These are phyloP conservation scores for Catocala sponsa DNA, from an alignment of 2,888 invertebrate genomes.

Conservation along the genomic window DNA sequence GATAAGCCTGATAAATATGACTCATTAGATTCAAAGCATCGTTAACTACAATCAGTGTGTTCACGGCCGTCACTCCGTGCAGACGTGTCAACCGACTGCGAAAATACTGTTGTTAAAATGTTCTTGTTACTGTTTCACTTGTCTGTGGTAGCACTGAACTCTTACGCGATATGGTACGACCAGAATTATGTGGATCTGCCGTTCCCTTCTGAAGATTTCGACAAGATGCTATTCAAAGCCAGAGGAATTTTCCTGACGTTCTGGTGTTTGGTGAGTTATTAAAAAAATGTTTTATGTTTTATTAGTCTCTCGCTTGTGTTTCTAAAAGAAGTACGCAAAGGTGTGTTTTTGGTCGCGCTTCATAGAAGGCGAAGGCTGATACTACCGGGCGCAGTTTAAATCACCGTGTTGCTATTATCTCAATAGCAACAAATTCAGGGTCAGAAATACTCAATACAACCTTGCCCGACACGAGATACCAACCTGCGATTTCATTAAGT, in stretches of 20 bases:
- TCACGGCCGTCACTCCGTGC: not conserved
- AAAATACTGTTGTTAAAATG: constrained; percentile 9
- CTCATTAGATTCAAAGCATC: not conserved
- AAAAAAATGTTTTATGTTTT: too few species aligned
- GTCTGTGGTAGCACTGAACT: constrained; percentile 59
- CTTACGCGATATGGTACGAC: constrained; percentile 71
- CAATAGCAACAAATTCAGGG: too few species aligned
- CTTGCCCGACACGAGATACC: too few species aligned
- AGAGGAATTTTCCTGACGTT: constrained; percentile 71
- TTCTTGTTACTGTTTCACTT: constrained; percentile 64
- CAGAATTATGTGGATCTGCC: constrained; percentile 70
- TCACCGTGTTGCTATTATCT: too few species aligned
- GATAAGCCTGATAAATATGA: too few species aligned
- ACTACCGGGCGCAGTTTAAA: too few species aligned
- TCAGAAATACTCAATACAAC: too few species aligned
- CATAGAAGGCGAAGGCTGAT: too few species aligned
- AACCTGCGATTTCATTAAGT: too few species aligned
- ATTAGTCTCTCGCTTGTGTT: not conserved
- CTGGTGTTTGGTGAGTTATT: constrained; percentile 72
- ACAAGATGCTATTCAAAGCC: constrained; percentile 64
- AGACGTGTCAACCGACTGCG: too few species aligned
- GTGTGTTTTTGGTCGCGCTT: not conserved
- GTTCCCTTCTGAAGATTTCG: constrained; percentile 58
- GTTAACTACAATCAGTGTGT: constrained; percentile 1
- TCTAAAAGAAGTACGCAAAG: not conserved